Percentiles rank a stretch among this genome's conserved stretches.
Conservation (phyloP, 2,888 invertebrate species). For the Meloe dianella region DNA sequence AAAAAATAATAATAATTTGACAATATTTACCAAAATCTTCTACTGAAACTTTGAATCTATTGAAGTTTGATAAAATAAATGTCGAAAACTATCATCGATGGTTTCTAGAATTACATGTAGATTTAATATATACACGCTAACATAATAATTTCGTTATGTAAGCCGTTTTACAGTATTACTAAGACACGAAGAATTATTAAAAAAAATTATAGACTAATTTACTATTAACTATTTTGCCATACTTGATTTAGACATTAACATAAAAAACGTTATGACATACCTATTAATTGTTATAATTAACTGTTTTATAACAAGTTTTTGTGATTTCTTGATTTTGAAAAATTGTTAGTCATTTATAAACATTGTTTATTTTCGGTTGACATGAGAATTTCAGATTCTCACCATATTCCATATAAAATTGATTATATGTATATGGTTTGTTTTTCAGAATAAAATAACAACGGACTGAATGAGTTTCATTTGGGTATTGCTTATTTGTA, state of each 20-base stretch:
- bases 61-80: constrained; percentile 9
- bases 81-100: constrained; percentile 3
- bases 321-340: not conserved
- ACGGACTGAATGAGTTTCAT: constrained; percentile 12
- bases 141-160: constrained; percentile 13
- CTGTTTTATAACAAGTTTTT: not conserved
- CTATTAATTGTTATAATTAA: not conserved
- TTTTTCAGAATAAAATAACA: not conserved
- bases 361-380: not conserved
- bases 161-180: not conserved
- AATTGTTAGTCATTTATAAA: not conserved
- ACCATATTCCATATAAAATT: constrained; percentile 9
- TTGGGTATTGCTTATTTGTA: constrained; percentile 18
- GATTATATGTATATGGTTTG: not conserved
- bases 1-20: too few species aligned
- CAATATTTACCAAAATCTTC: too few species aligned
- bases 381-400: not conserved
- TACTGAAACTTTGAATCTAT: not conserved
- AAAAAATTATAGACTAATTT: constrained; percentile 13
- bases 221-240: not conserved
- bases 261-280: constrained; percentile 13
- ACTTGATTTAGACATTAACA: constrained; percentile 13
- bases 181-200: constrained; percentile 16
- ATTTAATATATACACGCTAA: constrained; percentile 19
- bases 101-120: constrained; percentile 2